phyloP scores from a whole-genome alignment of 2,113 vertebrate genomes.

The Grammomys dolichurus region DNA sequence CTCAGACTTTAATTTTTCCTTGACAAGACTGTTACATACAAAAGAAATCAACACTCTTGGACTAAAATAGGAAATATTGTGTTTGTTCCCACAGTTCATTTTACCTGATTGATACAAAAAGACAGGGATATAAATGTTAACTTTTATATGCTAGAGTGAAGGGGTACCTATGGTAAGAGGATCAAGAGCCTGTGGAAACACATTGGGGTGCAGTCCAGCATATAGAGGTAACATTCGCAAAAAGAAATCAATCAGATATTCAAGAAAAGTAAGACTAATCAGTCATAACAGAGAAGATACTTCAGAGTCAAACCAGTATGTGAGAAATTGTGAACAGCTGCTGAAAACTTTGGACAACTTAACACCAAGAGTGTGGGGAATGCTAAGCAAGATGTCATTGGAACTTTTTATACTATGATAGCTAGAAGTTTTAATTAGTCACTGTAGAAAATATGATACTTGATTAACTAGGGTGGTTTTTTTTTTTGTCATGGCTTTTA shows the following conservation, averaged over 20 bases:
- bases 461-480: background rate
- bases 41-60: constrained; percentile 27
- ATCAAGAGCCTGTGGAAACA: background rate
- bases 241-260: background rate
- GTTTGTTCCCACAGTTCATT: background rate
- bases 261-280: background rate
- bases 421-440: background rate
- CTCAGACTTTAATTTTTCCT: background rate
- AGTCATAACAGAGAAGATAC: background rate
- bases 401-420: background rate
- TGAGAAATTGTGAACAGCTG: background rate
- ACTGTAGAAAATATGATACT: background rate
- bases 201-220: background rate
- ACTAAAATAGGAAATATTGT: constrained; percentile 29
- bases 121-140: background rate
- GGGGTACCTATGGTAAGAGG: background rate
- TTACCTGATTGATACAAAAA: background rate
- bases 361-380: background rate
- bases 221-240: background rate
- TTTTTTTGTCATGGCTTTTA: background rate
- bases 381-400: background rate
- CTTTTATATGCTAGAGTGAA: background rate
- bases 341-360: background rate
- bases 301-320: background rate
- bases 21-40: background rate